Base-by-base conservation (phyloP, 2,113 vertebrate genomes). In the Podiceps cristatus region DNA sequence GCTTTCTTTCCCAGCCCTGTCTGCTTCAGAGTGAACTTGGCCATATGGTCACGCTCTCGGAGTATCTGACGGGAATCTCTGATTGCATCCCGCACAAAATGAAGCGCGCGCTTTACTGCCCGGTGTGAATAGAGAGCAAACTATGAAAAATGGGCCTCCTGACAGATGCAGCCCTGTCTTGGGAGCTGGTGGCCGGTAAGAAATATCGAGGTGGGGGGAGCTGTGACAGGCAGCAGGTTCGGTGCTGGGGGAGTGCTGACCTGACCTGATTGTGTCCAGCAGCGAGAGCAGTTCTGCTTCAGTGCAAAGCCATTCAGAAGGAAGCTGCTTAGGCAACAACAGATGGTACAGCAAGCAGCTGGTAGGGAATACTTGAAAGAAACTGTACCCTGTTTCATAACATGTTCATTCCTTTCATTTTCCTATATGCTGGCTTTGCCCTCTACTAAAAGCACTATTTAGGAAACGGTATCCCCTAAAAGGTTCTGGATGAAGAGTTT, bases 271-370 rank as follows among this genome's bases (percentile, higher is more conserved):
- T 96, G 97, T 97, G 96, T 97, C 97, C 83, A 93, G 89, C 98
- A 98, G 97, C 79, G 97, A 94, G 91, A 98, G 96, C 90, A 95
- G 97, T 96, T 97, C 89, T 97, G 97, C 97, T 97, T 97, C 95
- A 90, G 84, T 98, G 97, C 96, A 98, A 92, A 98, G 93, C 97
- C 96, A 96, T 97, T 98, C 94, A 98, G 96, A 74, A 96, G 96
- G 97, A 97, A 97, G 90, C 97, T 93, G 94, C 97, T 97, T 86
- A 92, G 97, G 96, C 94, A 83, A 86, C 97, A 97, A 97, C 98
- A 98, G 98, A 98, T 98, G 98, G 98, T 92, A 96, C 86, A 88
- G 72, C 96, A 96, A 97, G 97, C 98, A 98, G 98, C 98, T 98
- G 97, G 97, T 87, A 92, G 82, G 66, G 96, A 96, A 78, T 77